Base-by-base conservation (phyloP, 2,888 invertebrate genomes). In the Caradrina clavipalpis region DNA sequence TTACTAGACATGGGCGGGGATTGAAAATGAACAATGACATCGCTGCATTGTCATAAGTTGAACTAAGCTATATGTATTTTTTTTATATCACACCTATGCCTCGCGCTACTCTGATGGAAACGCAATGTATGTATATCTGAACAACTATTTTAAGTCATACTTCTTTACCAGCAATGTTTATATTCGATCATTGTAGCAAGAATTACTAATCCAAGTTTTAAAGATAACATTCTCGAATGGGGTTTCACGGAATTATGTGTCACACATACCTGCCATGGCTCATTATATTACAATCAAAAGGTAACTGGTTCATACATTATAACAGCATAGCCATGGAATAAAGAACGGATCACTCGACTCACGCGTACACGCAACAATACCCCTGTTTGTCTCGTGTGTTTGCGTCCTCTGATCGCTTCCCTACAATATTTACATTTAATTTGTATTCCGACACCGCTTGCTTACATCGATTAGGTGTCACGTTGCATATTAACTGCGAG, bases 371-470 rank as follows among this genome's bases (percentile, higher is more conserved):
- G 54, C 45, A 66, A 35, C 57, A 54, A 64, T 71, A 65, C 54
- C 59, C n/a, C 19, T 69, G 66, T 70, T 64, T 56, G 64, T 70
- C 35, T 53, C 69, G 60, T 71, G 47, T 73, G 70, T 77, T 76
- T 71, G 54, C 68, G 45, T 47, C 56, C 62, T 60, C 58, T 35
- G 57, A 58, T 57, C 67, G 68, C 54, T 65, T 71, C 74, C 78
- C 71, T 64, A 68, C 68, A 65, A 73, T 85, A 79, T 87, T 87
- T 82, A 76, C 81, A 78, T 83, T 84, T 82, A 83, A 88, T 88
- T 86, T 85, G 84, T 87, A 80, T 81, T 86, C 80, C 69, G 73
- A 80, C 78, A 75, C 70, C 68, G 69, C 73, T 64, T 60, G 75
- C 70, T 80, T 79, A 70, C 79, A 73, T 79, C 67, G 82, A 69